phyloP scores from a whole-genome alignment of 92 coral and sea anemone genomes.

The Actinostola sp. region DNA sequence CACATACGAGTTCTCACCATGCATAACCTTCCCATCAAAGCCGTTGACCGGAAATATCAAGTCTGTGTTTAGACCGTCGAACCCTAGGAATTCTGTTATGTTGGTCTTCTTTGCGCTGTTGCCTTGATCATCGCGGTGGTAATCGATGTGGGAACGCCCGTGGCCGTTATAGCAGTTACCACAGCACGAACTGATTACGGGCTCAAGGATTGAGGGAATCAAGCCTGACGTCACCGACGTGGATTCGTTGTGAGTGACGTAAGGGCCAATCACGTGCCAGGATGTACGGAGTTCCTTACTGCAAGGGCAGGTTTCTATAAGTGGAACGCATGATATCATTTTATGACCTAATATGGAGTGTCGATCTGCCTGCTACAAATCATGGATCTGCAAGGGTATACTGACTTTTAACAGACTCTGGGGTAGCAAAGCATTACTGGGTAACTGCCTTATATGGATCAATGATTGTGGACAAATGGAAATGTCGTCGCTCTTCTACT shows the following conservation, averaged over 20 bases:
- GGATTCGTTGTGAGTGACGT: constrained; percentile 40
- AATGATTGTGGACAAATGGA: too few relatives aligned
- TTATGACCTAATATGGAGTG: background rate
- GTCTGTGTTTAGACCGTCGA: constrained; percentile 50
- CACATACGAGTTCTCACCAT: constrained; percentile 59
- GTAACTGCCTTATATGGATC: too few relatives aligned
- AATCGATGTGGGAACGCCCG: constrained; percentile 57
- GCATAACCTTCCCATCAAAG: constrained; percentile 49
- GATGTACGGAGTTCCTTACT: constrained; percentile 51
- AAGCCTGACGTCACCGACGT: constrained; percentile 48
- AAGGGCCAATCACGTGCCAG: constrained; percentile 69
- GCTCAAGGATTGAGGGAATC: constrained; percentile 70
- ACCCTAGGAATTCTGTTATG: constrained; percentile 18
- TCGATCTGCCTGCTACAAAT: background rate
- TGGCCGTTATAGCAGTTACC: constrained; percentile 62
- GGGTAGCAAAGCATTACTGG: too few relatives aligned
- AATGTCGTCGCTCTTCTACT: too few relatives aligned
- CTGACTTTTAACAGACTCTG: too few relatives aligned
- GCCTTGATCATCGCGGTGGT: constrained; percentile 33
- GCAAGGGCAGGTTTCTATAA: constrained; percentile 88
- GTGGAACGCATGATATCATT: background rate
- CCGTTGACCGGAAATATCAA: constrained; percentile 81
- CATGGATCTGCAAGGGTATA: too few relatives aligned
- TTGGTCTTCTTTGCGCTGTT: constrained; percentile 42
- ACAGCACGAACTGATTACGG: constrained; percentile 62